phyloP scores from a whole-genome alignment of 2,797 vertebrate genomes.

The Saguinus oedipus region DNA sequence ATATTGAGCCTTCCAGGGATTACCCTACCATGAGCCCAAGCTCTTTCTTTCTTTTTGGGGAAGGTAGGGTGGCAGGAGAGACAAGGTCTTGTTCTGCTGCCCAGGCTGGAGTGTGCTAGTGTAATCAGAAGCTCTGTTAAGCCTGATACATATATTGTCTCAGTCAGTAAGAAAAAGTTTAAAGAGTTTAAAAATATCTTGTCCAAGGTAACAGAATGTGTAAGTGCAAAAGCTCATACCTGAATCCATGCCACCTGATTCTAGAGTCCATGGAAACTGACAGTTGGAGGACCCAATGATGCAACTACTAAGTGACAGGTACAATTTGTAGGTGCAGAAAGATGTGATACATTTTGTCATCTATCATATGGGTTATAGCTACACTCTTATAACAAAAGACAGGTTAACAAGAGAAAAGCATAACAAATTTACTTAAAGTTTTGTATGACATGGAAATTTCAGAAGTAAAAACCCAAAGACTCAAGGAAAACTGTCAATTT shows the following conservation, averaged over 20 bases:
- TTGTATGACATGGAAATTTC: not conserved
- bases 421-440: not conserved
- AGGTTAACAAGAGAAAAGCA: not conserved
- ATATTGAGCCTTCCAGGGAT: no score
- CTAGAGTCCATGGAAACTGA: not conserved
- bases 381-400: not conserved
- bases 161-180: not conserved
- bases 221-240: not conserved
- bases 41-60: no score
- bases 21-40: no score
- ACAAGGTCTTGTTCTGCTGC: no score
- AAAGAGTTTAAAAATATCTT: not conserved
- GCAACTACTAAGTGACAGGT: not conserved
- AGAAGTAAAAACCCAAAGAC: not conserved
- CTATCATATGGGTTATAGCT: not conserved
- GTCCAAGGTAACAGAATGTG: not conserved
- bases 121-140: not conserved
- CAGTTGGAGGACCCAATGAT: not conserved
- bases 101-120: no score
- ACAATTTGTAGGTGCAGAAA: not conserved
- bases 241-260: not conserved
- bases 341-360: not conserved
- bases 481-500: not conserved
- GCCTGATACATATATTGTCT: not conserved
- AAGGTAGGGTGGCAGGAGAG: no score